Evolutionary conservation across 2,797 vertebrate species (phyloP).

Genomic region (Decapterus maruadsi): DNA sequence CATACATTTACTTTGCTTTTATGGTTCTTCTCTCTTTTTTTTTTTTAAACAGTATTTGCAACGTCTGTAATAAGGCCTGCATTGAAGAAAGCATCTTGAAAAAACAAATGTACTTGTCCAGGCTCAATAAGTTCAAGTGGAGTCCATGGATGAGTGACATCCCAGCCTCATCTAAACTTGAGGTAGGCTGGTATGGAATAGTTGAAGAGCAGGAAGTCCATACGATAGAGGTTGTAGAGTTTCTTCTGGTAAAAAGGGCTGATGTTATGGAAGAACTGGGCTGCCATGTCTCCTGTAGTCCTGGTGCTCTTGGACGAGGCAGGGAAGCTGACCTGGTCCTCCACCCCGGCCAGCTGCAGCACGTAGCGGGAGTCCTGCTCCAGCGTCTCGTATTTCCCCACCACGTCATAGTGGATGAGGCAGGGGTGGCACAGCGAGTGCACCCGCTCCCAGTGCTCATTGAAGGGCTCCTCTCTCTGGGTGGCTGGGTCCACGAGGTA

Average conservation of each 20-base stretch:
- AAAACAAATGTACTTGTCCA: slow-evolving; percentile 7
- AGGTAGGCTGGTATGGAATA: slow-evolving; percentile 92
- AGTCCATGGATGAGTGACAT: slow-evolving; percentile 8
- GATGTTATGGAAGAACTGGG: slow-evolving; percentile 90
- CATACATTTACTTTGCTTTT: background rate
- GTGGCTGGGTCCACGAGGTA: slow-evolving; percentile 92
- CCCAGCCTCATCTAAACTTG: slow-evolving; percentile 84
- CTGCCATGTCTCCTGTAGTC: slow-evolving; percentile 86
- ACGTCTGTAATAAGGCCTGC: slow-evolving; percentile 11
- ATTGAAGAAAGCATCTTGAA: background rate
- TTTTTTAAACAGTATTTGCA: slow-evolving; percentile 11
- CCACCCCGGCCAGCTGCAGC: slow-evolving; percentile 87
- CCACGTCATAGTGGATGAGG: slow-evolving; percentile 91
- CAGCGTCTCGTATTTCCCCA: slow-evolving; percentile 95
- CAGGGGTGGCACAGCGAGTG: slow-evolving; percentile 95
- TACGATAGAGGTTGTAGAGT: slow-evolving; percentile 93
- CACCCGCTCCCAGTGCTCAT: slow-evolving; percentile 94
- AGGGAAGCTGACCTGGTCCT: slow-evolving; percentile 87
- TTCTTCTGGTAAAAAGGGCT: slow-evolving; percentile 93
- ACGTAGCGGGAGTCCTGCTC: slow-evolving; percentile 91
- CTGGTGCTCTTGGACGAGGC: slow-evolving; percentile 84
- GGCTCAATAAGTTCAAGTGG: slow-evolving; percentile 5
- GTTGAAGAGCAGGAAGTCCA: slow-evolving; percentile 96
- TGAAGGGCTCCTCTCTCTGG: slow-evolving; percentile 90
- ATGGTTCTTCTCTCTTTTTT: background rate